Evolutionary conservation across 2,113 vertebrate species (phyloP), one percentile per base, ranked within the genome.

Genomic region (Alosa alosa): DNA sequence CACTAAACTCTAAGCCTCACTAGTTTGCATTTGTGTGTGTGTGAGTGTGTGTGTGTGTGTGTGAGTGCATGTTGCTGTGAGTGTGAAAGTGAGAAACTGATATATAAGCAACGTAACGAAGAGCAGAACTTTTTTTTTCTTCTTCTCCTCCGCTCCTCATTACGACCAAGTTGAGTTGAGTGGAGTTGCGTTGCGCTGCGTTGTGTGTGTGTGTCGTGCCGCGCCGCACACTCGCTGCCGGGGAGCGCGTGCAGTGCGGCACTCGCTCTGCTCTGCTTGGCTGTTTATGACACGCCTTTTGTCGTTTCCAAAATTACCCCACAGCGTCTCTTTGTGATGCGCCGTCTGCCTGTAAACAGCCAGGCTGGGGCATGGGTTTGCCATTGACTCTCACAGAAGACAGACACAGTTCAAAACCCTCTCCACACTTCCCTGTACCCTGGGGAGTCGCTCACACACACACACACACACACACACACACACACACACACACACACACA

Each of bases 301-400:
- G 89, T 90, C 60, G 89, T 86, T 89, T 90, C 89, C 89, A 90
- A 90, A 90, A 90, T 90, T 90, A 89, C 88, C 88, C 89, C 88
- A 86, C 88, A 88, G 89, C 88, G 84, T 85, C 88, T 78, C 85
- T 88, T 86, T 90, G 86, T 90, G 88, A 89, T 89, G 89, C 89
- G 89, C 85, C 85, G 82, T 90, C 86, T 90, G 87, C 88, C 88
- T 90, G 89, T 90, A 90, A 90, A 90, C 89, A 90, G 64, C 50
- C 13, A 86, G 89, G 88, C 87, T 83, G 88, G 72, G 86, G 89
- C 85, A 86, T 82, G 89, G 89, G 87, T 86, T 87, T 87, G 88
- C 89, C 89, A 83, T 86, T 83, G 81, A 86, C 84, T 88, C 84
- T 83, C 31, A 78, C 31, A 81, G 72, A 83, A 90, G 88, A 90